Percentiles rank a stretch among this genome's conserved stretches.
These are phyloP conservation scores for Cerastoderma edule DNA, from an alignment of 2,888 invertebrate genomes.

Conservation along the genomic window DNA sequence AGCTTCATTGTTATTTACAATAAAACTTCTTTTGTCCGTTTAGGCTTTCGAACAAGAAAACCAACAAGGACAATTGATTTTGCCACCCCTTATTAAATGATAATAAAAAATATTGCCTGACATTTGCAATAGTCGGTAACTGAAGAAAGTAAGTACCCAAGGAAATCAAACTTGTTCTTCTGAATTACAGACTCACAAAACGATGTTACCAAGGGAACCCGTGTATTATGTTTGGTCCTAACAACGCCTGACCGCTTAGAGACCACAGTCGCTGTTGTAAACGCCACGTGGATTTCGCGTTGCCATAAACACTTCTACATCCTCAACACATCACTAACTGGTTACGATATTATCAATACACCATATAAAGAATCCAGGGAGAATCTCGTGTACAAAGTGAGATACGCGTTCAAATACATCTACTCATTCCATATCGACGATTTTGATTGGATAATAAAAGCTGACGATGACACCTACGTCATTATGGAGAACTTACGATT, in stretches of 20 bases:
- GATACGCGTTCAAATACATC: constrained; percentile 94
- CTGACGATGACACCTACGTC: constrained; percentile 99
- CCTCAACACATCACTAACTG: constrained; percentile 84
- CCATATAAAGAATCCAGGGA: constrained; percentile 22
- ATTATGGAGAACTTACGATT: constrained; percentile 96
- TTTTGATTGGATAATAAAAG: constrained; percentile 98
- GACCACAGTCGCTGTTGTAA: constrained; percentile 94
- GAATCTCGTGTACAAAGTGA: constrained; percentile 97
- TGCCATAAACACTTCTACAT: constrained; percentile 85
- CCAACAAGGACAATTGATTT: background rate
- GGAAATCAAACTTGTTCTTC: background rate
- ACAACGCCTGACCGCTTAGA: constrained; percentile 95
- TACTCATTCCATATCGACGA: constrained; percentile 91
- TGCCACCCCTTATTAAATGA: background rate
- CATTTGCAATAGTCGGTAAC: too few species aligned
- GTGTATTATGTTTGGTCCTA: constrained; percentile 97
- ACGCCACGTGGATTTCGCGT: constrained; percentile 96
- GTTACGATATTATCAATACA: constrained; percentile 84
- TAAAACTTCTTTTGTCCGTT: background rate
- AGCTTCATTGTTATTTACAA: too few species aligned
- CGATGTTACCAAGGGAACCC: constrained; percentile 85
- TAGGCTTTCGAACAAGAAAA: background rate
- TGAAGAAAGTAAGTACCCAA: too few species aligned
- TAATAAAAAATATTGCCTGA: too few species aligned
- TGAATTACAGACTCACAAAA: background rate